These are phyloP conservation scores for Alfaro cultratus DNA, from an alignment of 2,797 vertebrate genomes.

Conservation along the genomic window DNA sequence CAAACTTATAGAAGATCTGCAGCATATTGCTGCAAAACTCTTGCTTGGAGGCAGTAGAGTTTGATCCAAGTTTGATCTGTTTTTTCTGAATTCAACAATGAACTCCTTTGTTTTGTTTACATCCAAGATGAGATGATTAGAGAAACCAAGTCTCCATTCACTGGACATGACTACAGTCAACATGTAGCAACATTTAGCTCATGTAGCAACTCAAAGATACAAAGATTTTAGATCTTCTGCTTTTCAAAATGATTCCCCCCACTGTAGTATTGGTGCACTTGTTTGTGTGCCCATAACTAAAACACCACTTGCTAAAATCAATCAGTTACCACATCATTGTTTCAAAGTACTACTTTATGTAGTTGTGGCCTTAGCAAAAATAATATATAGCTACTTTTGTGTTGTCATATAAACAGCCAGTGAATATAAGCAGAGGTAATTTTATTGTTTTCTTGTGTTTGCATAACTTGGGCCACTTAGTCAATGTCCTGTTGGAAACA, in stretches of 20 bases:
- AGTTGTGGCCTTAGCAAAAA: background rate
- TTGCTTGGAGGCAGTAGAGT: too few relatives aligned
- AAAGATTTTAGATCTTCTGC: background rate
- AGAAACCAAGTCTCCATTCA: background rate
- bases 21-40: too few relatives aligned
- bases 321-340: background rate
- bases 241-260: background rate
- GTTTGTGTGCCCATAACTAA: background rate
- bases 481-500: background rate
- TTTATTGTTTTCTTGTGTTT: background rate
- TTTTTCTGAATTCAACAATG: too few relatives aligned
- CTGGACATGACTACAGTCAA: background rate
- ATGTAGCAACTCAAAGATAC: background rate
- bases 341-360: background rate
- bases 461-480: background rate
- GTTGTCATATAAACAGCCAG: background rate
- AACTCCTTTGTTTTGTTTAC: too few relatives aligned
- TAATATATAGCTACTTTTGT: background rate
- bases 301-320: background rate
- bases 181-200: too few relatives aligned
- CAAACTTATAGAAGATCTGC: too few relatives aligned
- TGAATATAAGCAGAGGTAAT: background rate
- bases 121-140: too few relatives aligned
- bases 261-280: background rate
- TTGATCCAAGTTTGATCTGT: too few relatives aligned